Evolutionary conservation across 1,140 invertebrate genomes (phyloP), one percentile per base, ranked within the genome.

Genomic region (Danaus plexippus): DNA sequence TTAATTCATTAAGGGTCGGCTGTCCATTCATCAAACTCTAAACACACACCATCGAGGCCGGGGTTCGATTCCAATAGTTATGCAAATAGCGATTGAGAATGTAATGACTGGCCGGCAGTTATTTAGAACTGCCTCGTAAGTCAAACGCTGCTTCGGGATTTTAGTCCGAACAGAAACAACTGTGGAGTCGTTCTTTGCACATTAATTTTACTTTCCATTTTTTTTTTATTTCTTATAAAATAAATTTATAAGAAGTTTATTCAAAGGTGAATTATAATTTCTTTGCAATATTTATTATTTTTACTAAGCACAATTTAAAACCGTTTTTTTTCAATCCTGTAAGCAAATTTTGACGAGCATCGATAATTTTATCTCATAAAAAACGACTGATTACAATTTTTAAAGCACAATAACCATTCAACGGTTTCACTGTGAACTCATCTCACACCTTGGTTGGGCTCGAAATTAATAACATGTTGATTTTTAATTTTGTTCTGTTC

Each of bases 391-490:
- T 40, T 22, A 15, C 18, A 43, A 32, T 47, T 43, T 48, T 44
- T 40, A 41, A 46, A 51, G 51, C 13, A 46, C n/a, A 9, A 63
- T 46, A 6, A 0, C 71, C 40, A 32, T 75, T 81, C 75, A 52
- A 70, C 49, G 11, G 52, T 57, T 64, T 49, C 68, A 41, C 67
- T 70, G 75, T 72, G 71, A 79, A 45, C 61, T 71, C 71, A 78
- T 76, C 78, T 86, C 81, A 86, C 83, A 85, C 83, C 81, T 86
- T 69, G 50, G 66, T 68, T 69, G 63, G 59, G 50, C 75, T 77
- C 80, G 66, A 85, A 85, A 85, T 86, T 86, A 86, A 86, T 86
- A 85, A 82, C 80, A 80, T 77, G 73, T 79, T 78, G 73, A 78
- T 83, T 86, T 85, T 86, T 85, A 85, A 80, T 77, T 82, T 78